Evolutionary conservation across 2,797 vertebrate genomes (phyloP).

Genomic region (Acanthurus lineatus): DNA sequence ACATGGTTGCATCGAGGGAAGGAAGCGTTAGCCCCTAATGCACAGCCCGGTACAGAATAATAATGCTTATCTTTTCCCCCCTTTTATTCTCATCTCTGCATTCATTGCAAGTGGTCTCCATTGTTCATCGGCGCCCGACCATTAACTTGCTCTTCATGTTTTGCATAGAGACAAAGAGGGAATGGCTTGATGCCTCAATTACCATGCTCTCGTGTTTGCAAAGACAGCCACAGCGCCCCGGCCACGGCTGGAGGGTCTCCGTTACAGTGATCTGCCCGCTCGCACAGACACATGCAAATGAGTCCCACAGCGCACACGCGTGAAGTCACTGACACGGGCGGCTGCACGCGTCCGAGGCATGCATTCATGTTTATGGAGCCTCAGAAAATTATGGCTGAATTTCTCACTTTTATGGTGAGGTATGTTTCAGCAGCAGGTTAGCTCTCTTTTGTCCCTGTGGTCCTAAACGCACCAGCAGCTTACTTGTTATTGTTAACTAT

Average conservation of each 20-base stretch:
- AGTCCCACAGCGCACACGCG: constrained; percentile 25
- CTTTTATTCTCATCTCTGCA: constrained; percentile 59
- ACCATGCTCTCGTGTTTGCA: constrained; percentile 66
- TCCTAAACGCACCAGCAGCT: constrained; percentile 21
- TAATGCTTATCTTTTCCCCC: constrained; percentile 50
- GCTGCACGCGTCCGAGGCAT: neutral
- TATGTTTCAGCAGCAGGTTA: constrained; percentile 29
- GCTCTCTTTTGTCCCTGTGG: neutral
- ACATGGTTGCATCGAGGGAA: constrained; percentile 32
- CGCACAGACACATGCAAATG: constrained; percentile 60
- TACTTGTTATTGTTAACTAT: neutral
- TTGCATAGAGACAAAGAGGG: constrained; percentile 70
- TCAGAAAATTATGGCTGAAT: neutral
- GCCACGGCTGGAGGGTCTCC: constrained; percentile 59
- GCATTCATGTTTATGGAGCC: neutral
- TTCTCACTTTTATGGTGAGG: constrained; percentile 31
- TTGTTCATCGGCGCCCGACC: constrained; percentile 67
- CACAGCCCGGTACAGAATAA: constrained; percentile 42
- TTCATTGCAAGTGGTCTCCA: constrained; percentile 64
- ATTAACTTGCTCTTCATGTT: constrained; percentile 70
- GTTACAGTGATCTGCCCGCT: constrained; percentile 61
- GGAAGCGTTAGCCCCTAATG: constrained; percentile 20
- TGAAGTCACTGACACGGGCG: constrained; percentile 2
- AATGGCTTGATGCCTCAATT: constrained; percentile 76
- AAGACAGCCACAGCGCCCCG: constrained; percentile 54